Base-by-base conservation (phyloP, 2,888 invertebrate species). In the Trissoscelio sp. region DNA sequence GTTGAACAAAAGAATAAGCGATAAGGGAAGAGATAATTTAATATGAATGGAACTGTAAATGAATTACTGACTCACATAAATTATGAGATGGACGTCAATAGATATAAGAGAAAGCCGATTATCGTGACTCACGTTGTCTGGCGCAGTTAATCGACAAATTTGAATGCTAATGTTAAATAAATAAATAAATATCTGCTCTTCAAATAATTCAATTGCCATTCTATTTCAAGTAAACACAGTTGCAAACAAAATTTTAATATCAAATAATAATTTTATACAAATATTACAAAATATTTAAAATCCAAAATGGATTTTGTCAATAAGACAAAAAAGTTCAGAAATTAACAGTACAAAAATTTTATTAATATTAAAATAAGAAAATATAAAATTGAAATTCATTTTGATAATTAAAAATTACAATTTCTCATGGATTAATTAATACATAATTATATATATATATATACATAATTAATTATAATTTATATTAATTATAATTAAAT, bases 21-120 rank as follows among this genome's bases (percentile, higher is more conserved):
- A 74, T 74, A 64, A 74, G 73, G 18, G 34, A 20, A 16, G 55
- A 42, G 55, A 55, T 74, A 74, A 74, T 74, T 74, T 55, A 51
- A 55, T 74, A 74, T 74, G 64, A 46, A 74, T 64, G 64, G 22
- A 18, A 24, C 64, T 44, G 51, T 55, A 31, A 12, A 44, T 62
- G 48, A 62, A 73, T 62, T 73, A 73, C 62, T 44, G 53, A 73
- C 20, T 20, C 31, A 22, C 22, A 62, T 73, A 53, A 73, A 73
- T 73, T 53, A 73, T 73, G 51, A 62, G 31, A 28, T 31, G 31
- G 11, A 53, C 22, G 44, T 73, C 60, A 73, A 73, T 53, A 62
- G 62, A 62, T 62, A 73, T 62, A 62, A 73, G 42, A 62, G 31
- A 42, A 62, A 73, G 53, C 53, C 53, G 60, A 72, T 60, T 72